Evolutionary conservation across 2,888 invertebrate genomes (phyloP).

Genomic region (Tipula helvola): DNA sequence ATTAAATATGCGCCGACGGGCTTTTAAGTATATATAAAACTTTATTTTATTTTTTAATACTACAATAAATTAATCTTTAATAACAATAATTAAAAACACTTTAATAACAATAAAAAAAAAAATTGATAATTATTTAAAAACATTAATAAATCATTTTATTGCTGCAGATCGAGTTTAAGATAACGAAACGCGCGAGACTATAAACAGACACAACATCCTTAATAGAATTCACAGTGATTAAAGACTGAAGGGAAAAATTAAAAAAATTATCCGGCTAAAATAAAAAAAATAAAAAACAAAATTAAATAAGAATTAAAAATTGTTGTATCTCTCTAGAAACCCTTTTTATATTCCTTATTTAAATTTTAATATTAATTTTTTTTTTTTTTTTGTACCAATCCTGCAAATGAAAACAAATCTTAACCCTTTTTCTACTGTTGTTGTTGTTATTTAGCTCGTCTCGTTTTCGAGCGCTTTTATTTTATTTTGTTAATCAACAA

Average conservation of each 20-base stretch:
- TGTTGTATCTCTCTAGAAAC: not conserved
- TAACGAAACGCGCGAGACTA: not conserved
- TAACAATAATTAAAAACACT: not conserved
- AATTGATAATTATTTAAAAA: no score
- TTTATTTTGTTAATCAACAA: not conserved
- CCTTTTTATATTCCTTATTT: not conserved
- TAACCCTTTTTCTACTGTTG: not conserved
- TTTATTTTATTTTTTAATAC: not conserved
- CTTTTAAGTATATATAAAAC: not conserved
- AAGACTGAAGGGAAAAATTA: not conserved
- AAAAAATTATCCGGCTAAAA: not conserved
- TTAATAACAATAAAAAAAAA: not conserved
- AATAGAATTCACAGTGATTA: not conserved
- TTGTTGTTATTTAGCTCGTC: not conserved
- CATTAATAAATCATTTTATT: not conserved
- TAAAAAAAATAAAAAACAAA: not conserved
- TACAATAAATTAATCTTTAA: not conserved
- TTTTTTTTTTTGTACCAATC: not conserved
- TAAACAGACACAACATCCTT: not conserved
- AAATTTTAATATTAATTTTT: not conserved
- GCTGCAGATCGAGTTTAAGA: not conserved
- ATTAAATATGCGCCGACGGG: not conserved
- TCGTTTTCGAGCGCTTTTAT: not conserved
- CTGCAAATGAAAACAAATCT: constrained; percentile 4
- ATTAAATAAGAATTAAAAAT: not conserved